phyloP scores from a whole-genome alignment of 2,888 invertebrate species.

The Polyommatus iphigenia region DNA sequence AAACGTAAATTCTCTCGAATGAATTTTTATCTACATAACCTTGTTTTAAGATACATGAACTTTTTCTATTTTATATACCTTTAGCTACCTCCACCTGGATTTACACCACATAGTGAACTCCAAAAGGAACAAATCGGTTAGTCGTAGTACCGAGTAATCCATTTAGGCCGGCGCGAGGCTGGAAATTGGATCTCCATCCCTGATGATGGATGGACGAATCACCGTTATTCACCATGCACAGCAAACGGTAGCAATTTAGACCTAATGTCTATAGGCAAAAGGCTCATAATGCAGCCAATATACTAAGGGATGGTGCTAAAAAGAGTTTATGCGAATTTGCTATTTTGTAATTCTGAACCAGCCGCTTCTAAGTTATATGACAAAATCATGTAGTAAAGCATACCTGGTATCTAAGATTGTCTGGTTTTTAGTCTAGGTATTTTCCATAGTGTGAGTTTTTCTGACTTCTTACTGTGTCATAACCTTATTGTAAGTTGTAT shows the following conservation, averaged over 20 bases:
- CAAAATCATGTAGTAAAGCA: background rate
- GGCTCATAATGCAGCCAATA: background rate
- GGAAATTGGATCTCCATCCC: slow-evolving; percentile 72
- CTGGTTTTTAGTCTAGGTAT: background rate
- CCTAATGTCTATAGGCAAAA: background rate
- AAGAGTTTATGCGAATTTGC: background rate
- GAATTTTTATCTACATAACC: too few species aligned
- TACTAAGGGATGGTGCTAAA: background rate
- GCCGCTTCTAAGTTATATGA: background rate
- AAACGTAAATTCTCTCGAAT: too few species aligned
- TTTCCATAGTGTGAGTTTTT: background rate
- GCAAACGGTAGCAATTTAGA: background rate
- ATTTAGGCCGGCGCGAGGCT: slow-evolving; percentile 61
- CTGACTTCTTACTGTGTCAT: too few species aligned
- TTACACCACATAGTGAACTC: background rate
- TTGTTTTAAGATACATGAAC: too few species aligned
- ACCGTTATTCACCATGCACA: background rate
- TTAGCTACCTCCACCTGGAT: background rate
- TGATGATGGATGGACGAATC: slow-evolving; percentile 65
- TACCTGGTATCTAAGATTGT: background rate
- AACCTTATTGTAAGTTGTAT: too few species aligned
- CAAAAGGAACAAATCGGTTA: slow-evolving; percentile 57
- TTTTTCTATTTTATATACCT: background rate
- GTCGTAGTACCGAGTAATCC: slow-evolving; percentile 61
- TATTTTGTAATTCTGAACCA: background rate